A percentile compares a stretch with the other conserved stretches of the same genome.
These are phyloP conservation scores for Gymnoscopelus braueri DNA, from an alignment of 2,797 vertebrate genomes.

Conservation along the genomic window DNA sequence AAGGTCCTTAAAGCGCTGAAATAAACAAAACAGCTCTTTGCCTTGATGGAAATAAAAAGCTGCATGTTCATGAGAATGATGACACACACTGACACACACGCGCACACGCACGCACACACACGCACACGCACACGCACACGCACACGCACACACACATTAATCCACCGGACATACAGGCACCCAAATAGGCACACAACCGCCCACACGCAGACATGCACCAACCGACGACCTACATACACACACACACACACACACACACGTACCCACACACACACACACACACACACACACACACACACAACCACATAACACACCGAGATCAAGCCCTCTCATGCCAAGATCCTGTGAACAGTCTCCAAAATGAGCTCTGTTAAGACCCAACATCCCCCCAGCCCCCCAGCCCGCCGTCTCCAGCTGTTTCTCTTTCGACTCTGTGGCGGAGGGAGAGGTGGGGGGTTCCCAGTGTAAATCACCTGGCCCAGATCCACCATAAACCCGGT, in stretches of 20 bases:
- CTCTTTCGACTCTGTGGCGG: conserved; percentile 11
- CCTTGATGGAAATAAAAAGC: background rate
- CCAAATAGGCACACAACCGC: conserved; percentile 7
- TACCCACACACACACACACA: background rate
- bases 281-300: conserved; percentile 3
- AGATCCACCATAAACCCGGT: conserved; percentile 44
- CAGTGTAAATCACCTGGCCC: conserved; percentile 57
- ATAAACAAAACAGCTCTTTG: background rate
- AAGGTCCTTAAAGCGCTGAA: conserved; percentile 4
- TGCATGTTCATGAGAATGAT: too few relatives aligned
- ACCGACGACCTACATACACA: background rate
- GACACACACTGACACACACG: conserved; percentile 8
- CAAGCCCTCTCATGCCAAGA: conserved; percentile 8
- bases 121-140: conserved; percentile 7
- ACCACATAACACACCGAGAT: conserved; percentile 10
- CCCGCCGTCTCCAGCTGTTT: conserved; percentile 48
- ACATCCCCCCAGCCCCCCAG: conserved; percentile 25
- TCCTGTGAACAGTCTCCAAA: conserved; percentile 28
- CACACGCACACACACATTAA: conserved; percentile 15
- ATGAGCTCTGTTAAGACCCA: conserved; percentile 23
- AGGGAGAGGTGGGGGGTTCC: conserved; percentile 22
- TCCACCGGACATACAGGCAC: too few relatives aligned
- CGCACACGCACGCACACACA: conserved; percentile 9
- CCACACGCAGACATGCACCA: background rate
- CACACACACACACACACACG: background rate